Evolutionary conservation across 2,888 invertebrate species (phyloP).

Genomic region (Ormia ochracea): DNA sequence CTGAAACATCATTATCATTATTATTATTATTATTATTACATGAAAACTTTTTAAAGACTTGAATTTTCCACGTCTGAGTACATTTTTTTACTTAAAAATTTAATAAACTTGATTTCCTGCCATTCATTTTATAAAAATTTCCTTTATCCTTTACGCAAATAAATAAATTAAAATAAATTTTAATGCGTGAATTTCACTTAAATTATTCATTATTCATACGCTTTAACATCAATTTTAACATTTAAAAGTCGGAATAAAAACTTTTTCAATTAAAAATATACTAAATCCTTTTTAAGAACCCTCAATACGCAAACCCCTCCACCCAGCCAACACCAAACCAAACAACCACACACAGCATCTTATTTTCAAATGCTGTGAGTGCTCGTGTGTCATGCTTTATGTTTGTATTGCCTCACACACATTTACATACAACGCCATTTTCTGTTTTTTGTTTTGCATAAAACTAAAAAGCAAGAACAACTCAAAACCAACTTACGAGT

Average conservation of each 20-base stretch:
- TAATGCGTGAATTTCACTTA: conserved; percentile 15
- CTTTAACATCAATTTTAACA: conserved; percentile 23
- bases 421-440: background rate
- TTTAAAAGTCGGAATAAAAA: conserved; percentile 38
- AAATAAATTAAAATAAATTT: conserved; percentile 1
- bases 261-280: conserved; percentile 50
- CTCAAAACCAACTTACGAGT: background rate
- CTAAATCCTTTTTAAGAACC: conserved; percentile 12
- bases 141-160: conserved; percentile 2
- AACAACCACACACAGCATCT: background rate
- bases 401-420: background rate
- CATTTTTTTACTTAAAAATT: background rate
- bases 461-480: background rate
- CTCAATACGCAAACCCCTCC: background rate
- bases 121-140: background rate
- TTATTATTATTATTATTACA: too few species aligned
- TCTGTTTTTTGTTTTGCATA: too few species aligned
- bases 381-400: background rate
- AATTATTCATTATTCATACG: conserved; percentile 43
- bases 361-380: background rate
- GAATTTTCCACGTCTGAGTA: background rate
- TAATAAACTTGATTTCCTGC: background rate
- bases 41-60: background rate
- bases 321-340: too few species aligned
- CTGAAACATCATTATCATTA: too few species aligned